Evolutionary conservation across 2,113 vertebrate genomes (phyloP).

Genomic region (Potamarius usumacintae): DNA sequence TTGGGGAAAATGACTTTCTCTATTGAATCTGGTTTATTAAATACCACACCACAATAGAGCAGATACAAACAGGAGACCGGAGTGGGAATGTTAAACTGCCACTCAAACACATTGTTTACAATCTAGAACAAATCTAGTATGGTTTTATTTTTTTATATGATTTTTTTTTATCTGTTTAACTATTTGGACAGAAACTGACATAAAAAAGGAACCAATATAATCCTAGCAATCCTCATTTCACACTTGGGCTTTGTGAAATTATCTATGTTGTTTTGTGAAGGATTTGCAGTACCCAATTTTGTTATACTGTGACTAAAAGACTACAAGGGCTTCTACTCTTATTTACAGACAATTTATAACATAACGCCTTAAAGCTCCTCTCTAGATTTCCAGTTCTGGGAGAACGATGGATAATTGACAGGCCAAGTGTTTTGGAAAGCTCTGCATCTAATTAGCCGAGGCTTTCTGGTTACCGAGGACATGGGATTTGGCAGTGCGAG

Average conservation of each 20-base stretch:
- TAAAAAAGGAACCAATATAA: background rate
- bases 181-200: background rate
- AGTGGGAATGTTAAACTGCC: background rate
- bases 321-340: conserved; percentile 20
- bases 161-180: background rate
- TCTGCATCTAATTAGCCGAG: conserved; percentile 83
- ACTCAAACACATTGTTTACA: background rate
- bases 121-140: background rate
- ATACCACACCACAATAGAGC: conserved; percentile 10
- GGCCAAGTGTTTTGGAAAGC: conserved; percentile 65
- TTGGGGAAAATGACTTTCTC: conserved; percentile 41
- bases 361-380: conserved; percentile 35
- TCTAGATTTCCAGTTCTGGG: conserved; percentile 46
- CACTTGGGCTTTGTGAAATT: conserved; percentile 15
- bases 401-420: conserved; percentile 53
- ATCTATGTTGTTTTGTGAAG: conserved; percentile 19
- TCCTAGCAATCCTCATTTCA: conserved; percentile 9
- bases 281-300: conserved; percentile 26
- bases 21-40: conserved; percentile 51
- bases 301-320: background rate
- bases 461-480: conserved; percentile 81
- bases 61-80: background rate
- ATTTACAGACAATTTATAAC: conserved; percentile 50
- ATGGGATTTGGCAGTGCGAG: conserved; percentile 80
- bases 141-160: background rate